phyloP scores from a whole-genome alignment of 2,797 vertebrate genomes.

The Odontamblyopus lacepedii region DNA sequence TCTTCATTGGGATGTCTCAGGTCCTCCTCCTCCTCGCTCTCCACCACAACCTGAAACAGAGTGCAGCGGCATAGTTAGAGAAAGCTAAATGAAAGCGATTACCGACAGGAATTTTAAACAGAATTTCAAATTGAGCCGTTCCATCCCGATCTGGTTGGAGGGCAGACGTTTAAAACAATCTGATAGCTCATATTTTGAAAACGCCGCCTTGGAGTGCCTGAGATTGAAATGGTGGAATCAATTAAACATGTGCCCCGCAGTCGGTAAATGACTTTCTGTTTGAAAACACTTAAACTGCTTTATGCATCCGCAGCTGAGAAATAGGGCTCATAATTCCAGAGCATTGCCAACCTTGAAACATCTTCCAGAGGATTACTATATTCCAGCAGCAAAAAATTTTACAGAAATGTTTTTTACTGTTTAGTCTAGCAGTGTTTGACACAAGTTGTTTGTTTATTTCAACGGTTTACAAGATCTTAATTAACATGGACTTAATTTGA shows the following conservation, averaged over 20 bases:
- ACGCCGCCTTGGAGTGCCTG: constrained; percentile 12
- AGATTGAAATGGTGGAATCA: constrained; percentile 10
- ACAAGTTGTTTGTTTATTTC: not conserved
- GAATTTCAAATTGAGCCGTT: constrained; percentile 14
- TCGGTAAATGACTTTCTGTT: constrained; percentile 10
- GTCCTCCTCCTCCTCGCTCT: constrained; percentile 66
- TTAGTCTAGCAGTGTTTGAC: not conserved
- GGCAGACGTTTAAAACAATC: constrained; percentile 16
- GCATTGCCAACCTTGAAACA: constrained; percentile 9
- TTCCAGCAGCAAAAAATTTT: not conserved
- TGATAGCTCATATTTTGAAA: constrained; percentile 18
- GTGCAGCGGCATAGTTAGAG: not conserved
- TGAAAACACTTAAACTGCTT: constrained; percentile 9
- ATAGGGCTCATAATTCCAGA: constrained; percentile 10
- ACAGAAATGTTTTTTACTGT: not conserved
- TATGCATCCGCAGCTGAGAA: constrained; percentile 1
- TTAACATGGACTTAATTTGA: not conserved
- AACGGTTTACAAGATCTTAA: not conserved
- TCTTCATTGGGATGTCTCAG: constrained; percentile 56
- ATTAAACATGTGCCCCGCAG: constrained; percentile 21
- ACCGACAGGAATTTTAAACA: constrained; percentile 6
- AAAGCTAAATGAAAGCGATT: constrained; percentile 3
- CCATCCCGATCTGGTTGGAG: constrained; percentile 13
- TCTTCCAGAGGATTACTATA: not conserved
- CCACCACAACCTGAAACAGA: constrained; percentile 65